These are phyloP conservation scores for Drosophila arizonae DNA, from an alignment of 1,140 invertebrate species.

Conservation along the genomic window DNA sequence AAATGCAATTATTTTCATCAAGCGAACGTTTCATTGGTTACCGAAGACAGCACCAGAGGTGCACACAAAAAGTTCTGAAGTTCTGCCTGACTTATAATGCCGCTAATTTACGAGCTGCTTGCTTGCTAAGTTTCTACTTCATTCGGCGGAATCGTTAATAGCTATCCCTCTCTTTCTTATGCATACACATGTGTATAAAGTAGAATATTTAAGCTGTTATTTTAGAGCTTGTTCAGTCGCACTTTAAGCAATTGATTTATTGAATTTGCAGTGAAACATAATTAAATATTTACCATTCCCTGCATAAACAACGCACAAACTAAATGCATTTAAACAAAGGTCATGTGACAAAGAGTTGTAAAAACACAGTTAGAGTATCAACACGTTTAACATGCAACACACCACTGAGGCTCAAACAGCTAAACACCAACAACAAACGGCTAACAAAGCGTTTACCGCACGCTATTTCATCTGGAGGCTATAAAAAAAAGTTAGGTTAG, in stretches of 20 bases:
- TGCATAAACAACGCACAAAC: slow-evolving; percentile 2
- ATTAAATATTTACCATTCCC: slow-evolving; percentile 63
- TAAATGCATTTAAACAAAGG: slow-evolving; percentile 16
- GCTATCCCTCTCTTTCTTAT: background rate
- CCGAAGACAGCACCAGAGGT: slow-evolving; percentile 28
- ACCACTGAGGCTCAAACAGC: slow-evolving; percentile 32
- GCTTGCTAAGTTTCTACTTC: background rate
- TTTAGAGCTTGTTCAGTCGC: background rate
- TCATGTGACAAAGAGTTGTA: slow-evolving; percentile 12
- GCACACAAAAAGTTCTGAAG: slow-evolving; percentile 6
- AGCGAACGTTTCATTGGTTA: slow-evolving; percentile 40
- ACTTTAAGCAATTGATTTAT: background rate
- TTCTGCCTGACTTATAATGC: slow-evolving; percentile 12
- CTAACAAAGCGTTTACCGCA: slow-evolving; percentile 54
- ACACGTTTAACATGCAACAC: slow-evolving; percentile 36
- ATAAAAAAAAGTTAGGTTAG: slow-evolving; percentile 77
- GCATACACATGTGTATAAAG: background rate
- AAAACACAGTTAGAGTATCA: slow-evolving; percentile 34
- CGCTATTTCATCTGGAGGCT: slow-evolving; percentile 44
- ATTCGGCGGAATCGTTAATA: background rate
- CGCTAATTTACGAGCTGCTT: slow-evolving; percentile 29
- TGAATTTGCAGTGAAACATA: background rate
- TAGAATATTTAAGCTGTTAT: background rate
- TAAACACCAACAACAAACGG: slow-evolving; percentile 3
- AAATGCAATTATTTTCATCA: slow-evolving; percentile 79